Evolutionary conservation across 2,113 vertebrate species (phyloP), one percentile per base, ranked within the genome.

Genomic region (Puntigrus tetrazona): DNA sequence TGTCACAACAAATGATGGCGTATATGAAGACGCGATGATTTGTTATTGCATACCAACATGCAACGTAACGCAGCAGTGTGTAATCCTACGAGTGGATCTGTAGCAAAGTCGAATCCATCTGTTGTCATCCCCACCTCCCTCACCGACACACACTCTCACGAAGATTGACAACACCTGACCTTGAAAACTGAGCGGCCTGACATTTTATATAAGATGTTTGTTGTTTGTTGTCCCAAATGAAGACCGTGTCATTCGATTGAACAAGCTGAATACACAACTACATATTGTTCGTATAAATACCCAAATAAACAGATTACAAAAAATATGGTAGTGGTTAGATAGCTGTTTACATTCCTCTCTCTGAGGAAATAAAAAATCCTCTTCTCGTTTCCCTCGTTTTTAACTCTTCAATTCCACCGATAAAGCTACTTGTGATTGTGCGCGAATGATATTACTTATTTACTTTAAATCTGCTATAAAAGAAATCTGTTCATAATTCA

Each of bases 401-500:
- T 61, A 55, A 84, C 50, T 78, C 45, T 63, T 82, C 78, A 45
- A 63, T 67, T 85, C 59, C 87, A 16, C 41, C 52, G 20, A 65
- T 70, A 41, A 77, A 10, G 8, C 8, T 45, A 84, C 20, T 63
- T 84, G 7, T 25, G 7, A 29, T 61, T 73, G 14, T 45, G 5
- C 18, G 31, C 2, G 8, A 18, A 5, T 63, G 14, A 65, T 65
- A 34, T 34, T 29, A 63, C 1, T 63, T n/a, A 55, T 55, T 77
- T 36, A 38, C 75, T 57, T 77, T 36, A 36, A n/a, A 75, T 61
- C 31, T 43, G 80, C 47, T 18, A 59, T 50, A 61, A 83, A 79
- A 86, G 22, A 89, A 72, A 91, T 91, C 89, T 88, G 90, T 93
- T 92, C 91, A 93, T 93, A 93, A 93, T 92, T 93, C 92, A 45